These are phyloP conservation scores for Harpagoxenus sublaevis DNA, from an alignment of 2,888 invertebrate species.

Conservation along the genomic window DNA sequence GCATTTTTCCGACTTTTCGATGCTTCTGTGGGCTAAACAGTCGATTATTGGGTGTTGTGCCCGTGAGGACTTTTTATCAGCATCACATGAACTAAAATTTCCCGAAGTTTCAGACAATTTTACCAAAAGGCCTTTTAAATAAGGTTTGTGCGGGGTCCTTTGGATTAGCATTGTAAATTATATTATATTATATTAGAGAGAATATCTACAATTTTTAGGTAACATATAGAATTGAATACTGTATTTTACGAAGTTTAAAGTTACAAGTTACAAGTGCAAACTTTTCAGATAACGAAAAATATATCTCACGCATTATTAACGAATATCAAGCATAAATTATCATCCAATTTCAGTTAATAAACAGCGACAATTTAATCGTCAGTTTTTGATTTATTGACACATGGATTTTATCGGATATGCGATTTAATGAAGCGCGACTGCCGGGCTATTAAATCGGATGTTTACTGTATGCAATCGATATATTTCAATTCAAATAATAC, in stretches of 20 bases:
- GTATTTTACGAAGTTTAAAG: not conserved
- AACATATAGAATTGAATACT: not conserved
- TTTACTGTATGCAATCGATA: conserved; percentile 38
- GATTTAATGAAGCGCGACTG: conserved; percentile 35
- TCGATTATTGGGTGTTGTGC: no score
- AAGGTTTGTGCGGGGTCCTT: not conserved
- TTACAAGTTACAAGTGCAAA: not conserved
- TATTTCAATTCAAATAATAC: conserved; percentile 56
- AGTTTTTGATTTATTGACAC: conserved; percentile 51
- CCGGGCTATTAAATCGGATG: conserved; percentile 38
- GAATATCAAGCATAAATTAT: conserved; percentile 44
- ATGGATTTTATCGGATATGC: conserved; percentile 26
- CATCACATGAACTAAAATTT: no score
- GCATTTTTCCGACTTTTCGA: no score
- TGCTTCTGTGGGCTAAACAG: no score
- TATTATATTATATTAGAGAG: not conserved
- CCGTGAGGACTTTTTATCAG: no score
- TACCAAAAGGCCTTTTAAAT: no score
- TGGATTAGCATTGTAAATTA: not conserved
- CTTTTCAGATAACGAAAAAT: conserved; percentile 22
- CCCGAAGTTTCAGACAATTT: no score
- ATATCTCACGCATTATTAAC: conserved; percentile 19
- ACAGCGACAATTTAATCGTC: conserved; percentile 41
- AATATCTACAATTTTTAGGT: not conserved
- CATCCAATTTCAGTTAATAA: conserved; percentile 39